These are phyloP conservation scores for Tetropium fuscum DNA, from an alignment of 2,888 invertebrate species.

Conservation along the genomic window DNA sequence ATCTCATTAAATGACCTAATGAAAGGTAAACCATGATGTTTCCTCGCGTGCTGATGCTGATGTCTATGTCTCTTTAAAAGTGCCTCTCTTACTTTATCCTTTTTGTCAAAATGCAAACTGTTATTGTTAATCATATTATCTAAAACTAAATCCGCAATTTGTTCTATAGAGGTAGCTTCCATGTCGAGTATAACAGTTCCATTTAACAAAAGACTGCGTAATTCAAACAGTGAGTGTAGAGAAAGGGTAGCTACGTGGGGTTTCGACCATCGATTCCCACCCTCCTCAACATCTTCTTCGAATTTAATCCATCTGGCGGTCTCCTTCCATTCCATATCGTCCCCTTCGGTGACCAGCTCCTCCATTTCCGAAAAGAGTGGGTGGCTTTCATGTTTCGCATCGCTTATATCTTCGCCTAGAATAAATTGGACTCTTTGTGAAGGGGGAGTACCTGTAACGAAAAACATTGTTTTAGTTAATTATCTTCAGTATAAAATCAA, in stretches of 20 bases:
- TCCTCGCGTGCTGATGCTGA: conserved; percentile 80
- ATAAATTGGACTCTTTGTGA: conserved; percentile 98
- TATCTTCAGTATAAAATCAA: no score
- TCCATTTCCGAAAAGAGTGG: conserved; percentile 99
- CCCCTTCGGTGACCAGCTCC: conserved; percentile 83
- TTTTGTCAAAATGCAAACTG: conserved; percentile 75
- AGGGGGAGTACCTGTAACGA: conserved; percentile 84
- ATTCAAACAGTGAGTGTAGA: conserved; percentile 95
- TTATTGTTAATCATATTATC: conserved; percentile 90
- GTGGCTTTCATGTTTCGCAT: conserved; percentile 85
- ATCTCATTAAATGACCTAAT: conserved; percentile 97
- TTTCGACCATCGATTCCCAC: conserved; percentile 99
- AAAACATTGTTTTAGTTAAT: conserved; percentile 1
- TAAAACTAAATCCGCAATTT: conserved; percentile 88
- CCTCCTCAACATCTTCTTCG: conserved; percentile 98
- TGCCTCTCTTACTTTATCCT: conserved; percentile 87
- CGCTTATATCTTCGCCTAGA: conserved; percentile 92
- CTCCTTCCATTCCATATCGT: conserved; percentile 96
- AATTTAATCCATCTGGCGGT: conserved; percentile 98
- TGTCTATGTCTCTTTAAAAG: conserved; percentile 91
- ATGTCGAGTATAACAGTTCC: conserved; percentile 95
- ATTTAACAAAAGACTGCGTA: conserved; percentile 90
- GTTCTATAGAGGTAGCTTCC: conserved; percentile 89
- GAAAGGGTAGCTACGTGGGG: conserved; percentile 97
- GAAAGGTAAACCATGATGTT: conserved; percentile 81